These are phyloP conservation scores for Scomberomorus guttatus DNA, from an alignment of 2,797 vertebrate genomes.

Conservation along the genomic window DNA sequence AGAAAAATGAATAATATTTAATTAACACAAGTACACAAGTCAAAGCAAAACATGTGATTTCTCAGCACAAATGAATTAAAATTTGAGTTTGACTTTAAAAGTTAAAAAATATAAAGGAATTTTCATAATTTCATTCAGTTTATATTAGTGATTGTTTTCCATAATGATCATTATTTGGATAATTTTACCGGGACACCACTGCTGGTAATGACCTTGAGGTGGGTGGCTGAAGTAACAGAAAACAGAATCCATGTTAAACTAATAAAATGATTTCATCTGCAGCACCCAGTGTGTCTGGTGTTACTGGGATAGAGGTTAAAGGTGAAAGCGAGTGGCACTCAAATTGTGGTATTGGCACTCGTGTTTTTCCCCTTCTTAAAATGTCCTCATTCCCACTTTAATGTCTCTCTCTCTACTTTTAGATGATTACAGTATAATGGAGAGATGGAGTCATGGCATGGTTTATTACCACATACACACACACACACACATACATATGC, in stretches of 20 bases:
- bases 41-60: not conserved
- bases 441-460: slow-evolving; percentile 78
- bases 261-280: slow-evolving; percentile 26
- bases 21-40: not conserved
- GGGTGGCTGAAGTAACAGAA: slow-evolving; percentile 54
- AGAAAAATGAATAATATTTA: not conserved
- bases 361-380: slow-evolving; percentile 60
- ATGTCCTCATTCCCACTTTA: slow-evolving; percentile 76
- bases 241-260: slow-evolving; percentile 33
- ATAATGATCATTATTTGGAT: slow-evolving; percentile 23
- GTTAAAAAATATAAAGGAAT: not conserved
- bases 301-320: slow-evolving; percentile 64
- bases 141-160: slow-evolving; percentile 18
- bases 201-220: slow-evolving; percentile 40
- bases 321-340: slow-evolving; percentile 71
- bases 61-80: not conserved
- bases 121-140: not conserved
- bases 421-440: slow-evolving; percentile 79
- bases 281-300: slow-evolving; percentile 45
- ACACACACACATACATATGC: slow-evolving; percentile 43
- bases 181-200: slow-evolving; percentile 26
- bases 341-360: slow-evolving; percentile 71
- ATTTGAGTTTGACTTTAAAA: no score
- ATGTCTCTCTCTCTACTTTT: slow-evolving; percentile 73
- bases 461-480: slow-evolving; percentile 70